These are phyloP conservation scores for Vimba vimba DNA, from an alignment of 2,113 vertebrate species.

Conservation along the genomic window DNA sequence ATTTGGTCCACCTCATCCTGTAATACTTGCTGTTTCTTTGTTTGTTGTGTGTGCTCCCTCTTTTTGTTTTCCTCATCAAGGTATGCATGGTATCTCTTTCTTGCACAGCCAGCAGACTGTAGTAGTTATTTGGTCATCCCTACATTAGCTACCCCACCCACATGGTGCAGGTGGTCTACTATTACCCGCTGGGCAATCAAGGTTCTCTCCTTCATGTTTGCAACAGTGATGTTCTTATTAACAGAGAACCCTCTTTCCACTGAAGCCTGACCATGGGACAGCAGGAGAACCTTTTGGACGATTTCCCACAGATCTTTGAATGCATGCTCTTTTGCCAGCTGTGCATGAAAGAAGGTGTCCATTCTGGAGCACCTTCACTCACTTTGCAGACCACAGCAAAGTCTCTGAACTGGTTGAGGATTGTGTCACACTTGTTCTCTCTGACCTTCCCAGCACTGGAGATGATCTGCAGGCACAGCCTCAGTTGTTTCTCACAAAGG, in stretches of 20 bases:
- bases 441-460: neutral
- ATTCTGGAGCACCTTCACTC: conserved; percentile 10
- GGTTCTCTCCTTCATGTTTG: conserved; percentile 29
- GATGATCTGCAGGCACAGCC: no score
- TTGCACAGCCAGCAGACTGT: neutral
- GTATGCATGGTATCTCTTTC: neutral
- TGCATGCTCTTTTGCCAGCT: conserved; percentile 22
- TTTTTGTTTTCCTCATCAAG: neutral
- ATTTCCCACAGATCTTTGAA: conserved; percentile 23
- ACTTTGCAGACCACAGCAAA: neutral
- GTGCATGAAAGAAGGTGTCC: conserved; percentile 23
- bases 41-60: neutral
- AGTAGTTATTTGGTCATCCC: neutral
- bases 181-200: conserved; percentile 35
- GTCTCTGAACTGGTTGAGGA: conserved; percentile 25
- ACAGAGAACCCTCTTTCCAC: conserved; percentile 35
- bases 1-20: no score
- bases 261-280: conserved; percentile 27
- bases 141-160: neutral
- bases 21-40: no score
- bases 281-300: conserved; percentile 16
- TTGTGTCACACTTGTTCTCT: conserved; percentile 32
- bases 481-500: neutral
- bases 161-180: conserved; percentile 32
- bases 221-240: conserved; percentile 26